These are phyloP conservation scores for Chrysodeixis includens DNA, from an alignment of 2,888 invertebrate genomes.

Conservation along the genomic window DNA sequence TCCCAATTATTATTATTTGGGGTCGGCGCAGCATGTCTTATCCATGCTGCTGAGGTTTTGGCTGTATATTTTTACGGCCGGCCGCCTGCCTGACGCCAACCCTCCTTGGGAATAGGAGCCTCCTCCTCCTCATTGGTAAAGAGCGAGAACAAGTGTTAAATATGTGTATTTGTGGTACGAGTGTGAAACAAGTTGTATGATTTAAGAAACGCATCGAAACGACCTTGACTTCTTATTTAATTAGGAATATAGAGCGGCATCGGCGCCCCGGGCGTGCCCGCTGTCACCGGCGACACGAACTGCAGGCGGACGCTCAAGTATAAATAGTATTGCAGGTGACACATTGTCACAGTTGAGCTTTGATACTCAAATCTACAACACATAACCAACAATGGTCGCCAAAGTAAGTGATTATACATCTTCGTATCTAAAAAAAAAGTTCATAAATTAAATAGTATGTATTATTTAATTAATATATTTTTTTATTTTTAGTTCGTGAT, in stretches of 20 bases:
- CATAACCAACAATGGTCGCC: conserved; percentile 72
- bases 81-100: too few relatives aligned
- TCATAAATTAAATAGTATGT: neutral
- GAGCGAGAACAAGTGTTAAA: too few relatives aligned
- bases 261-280: conserved; percentile 32
- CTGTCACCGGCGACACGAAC: conserved; percentile 29
- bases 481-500: conserved; percentile 64
- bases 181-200: neutral
- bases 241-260: neutral
- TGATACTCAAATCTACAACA: conserved; percentile 73
- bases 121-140: too few relatives aligned
- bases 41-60: too few relatives aligned
- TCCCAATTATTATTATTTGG: too few relatives aligned
- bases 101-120: too few relatives aligned
- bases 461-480: conserved; percentile 1
- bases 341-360: conserved; percentile 71
- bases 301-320: conserved; percentile 65
- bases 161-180: too few relatives aligned
- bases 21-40: too few relatives aligned
- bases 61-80: too few relatives aligned
- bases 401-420: conserved; percentile 66
- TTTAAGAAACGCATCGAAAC: conserved; percentile 10
- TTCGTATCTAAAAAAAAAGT: neutral
- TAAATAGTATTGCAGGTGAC: conserved; percentile 73
- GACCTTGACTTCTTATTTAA: conserved; percentile 44